phyloP scores from a whole-genome alignment of 2,113 vertebrate genomes.

The Motacilla tschutschensis region DNA sequence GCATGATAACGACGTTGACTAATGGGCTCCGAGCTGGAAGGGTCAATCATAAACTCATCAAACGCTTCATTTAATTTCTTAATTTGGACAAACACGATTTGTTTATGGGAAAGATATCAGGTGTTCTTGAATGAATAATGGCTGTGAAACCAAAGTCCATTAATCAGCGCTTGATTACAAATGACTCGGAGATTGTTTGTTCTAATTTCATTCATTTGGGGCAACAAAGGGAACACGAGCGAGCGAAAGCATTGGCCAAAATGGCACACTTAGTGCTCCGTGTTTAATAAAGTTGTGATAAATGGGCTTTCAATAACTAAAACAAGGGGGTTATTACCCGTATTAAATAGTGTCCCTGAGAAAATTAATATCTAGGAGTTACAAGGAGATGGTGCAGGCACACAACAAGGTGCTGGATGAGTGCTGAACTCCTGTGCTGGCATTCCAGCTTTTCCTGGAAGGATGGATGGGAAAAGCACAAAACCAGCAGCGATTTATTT shows the following conservation, averaged over 20 bases:
- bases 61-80: conserved; percentile 99
- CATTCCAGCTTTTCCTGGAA: neutral
- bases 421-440: neutral
- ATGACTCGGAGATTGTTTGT: conserved; percentile 97
- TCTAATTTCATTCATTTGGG: conserved; percentile 99
- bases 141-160: conserved; percentile 93
- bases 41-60: conserved; percentile 99
- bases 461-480: neutral
- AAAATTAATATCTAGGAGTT: conserved; percentile 18
- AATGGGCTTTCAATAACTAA: conserved; percentile 88
- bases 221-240: conserved; percentile 95
- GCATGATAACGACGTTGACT: conserved; percentile 85
- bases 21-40: conserved; percentile 89
- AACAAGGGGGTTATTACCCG: conserved; percentile 86
- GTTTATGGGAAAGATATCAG: conserved; percentile 99
- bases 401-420: neutral
- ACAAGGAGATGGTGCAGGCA: neutral
- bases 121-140: conserved; percentile 97
- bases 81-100: conserved; percentile 99
- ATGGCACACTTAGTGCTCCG: conserved; percentile 84
- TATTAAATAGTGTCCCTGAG: conserved; percentile 57
- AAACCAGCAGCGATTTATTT: neutral
- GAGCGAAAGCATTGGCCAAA: conserved; percentile 84
- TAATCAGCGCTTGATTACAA: conserved; percentile 98
- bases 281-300: conserved; percentile 92